These are phyloP conservation scores for Grallaria varia DNA, from an alignment of 2,113 vertebrate genomes.

Conservation along the genomic window DNA sequence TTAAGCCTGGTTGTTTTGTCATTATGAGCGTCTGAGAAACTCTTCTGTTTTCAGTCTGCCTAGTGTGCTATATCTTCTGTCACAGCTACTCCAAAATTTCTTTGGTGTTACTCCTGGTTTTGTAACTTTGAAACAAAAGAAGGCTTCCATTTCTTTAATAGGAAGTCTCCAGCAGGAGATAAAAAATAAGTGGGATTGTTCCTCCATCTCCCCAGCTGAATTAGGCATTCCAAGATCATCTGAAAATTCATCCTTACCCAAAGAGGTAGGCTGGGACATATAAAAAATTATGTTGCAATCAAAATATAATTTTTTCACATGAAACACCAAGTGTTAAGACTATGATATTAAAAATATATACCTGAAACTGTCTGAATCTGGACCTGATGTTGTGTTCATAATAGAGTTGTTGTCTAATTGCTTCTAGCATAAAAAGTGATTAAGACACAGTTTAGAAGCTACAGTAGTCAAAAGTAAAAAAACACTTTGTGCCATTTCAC, in stretches of 20 bases:
- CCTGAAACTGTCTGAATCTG: neutral
- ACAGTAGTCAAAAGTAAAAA: neutral
- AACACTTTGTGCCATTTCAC: neutral
- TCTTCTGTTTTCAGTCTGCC: neutral
- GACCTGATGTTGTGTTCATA: neutral
- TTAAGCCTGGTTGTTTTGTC: neutral
- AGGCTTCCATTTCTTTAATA: neutral
- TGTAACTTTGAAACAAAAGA: neutral
- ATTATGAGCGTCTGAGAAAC: neutral
- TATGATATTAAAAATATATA: neutral
- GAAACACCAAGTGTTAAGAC: neutral
- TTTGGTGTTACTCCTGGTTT: neutral
- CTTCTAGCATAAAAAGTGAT: neutral
- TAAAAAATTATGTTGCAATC: neutral
- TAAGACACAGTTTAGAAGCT: neutral
- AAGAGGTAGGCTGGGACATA: neutral
- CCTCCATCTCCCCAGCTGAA: neutral
- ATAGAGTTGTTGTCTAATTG: neutral
- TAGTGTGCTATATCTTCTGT: neutral
- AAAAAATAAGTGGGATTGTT: neutral
- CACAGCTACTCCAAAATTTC: neutral
- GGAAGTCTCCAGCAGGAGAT: neutral
- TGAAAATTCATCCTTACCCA: neutral
- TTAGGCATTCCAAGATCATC: neutral
- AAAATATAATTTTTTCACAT: neutral